Base-by-base conservation (phyloP, 1,140 invertebrate species). In the Bombus confusus region DNA sequence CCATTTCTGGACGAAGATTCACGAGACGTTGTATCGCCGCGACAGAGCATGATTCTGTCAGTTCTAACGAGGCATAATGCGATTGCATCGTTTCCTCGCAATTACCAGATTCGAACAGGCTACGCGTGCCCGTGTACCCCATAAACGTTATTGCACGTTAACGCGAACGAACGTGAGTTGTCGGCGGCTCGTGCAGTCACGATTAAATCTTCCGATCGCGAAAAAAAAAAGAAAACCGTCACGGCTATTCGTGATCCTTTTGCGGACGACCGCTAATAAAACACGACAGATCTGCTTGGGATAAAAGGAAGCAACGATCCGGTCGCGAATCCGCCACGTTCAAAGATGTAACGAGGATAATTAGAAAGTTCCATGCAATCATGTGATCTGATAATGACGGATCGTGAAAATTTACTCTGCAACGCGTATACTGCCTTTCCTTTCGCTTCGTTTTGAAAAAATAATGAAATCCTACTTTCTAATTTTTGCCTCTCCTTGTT, bases 221-320 rank as follows among this genome's bases (percentile, higher is more conserved):
- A 34, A 64, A 87, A 74, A 74, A 72, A 87, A 28, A 47, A 10
- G 22, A 25, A 62, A n/a, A 66, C n/a, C 64, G 64, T 66, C 64
- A 66, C 64, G 64, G 76, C 47, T 80, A 66, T 62, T 88, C 59
- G 79, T 80, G 80, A 74, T 66, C 80, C 62, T 73, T 66, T 83
- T 28, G 43, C 43, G 57, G 39, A 52, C n/a, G 37, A 13, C 57
- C 47, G 72, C 66, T 69, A 85, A 77, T 85, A 62, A 88, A 66
- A 47, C 43, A 69, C 69, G 66, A 64, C 79, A 31, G 57, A 47
- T 34, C 57, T 28, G 3, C n/a, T 52, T 64, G 64, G n/a, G 80
- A 78, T 76, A 80, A 75, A 84, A 84, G 34, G 47, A 66, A 88
- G 66, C 76, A 68, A 41, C 57, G 28, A 18, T 75, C 41, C 73